These are phyloP conservation scores for Tenthredo distinguenda DNA, from an alignment of 2,888 invertebrate species.

Conservation along the genomic window DNA sequence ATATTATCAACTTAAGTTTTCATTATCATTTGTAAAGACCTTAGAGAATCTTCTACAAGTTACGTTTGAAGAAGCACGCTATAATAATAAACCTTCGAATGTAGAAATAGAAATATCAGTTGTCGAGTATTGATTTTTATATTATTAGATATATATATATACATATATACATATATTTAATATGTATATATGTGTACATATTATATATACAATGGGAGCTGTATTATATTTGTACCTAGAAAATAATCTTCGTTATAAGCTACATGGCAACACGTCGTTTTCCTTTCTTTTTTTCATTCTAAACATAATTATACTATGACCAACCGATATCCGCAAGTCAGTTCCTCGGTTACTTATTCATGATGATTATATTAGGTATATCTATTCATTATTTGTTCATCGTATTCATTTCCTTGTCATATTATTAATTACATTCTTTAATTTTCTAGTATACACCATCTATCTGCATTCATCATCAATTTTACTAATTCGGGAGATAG, in stretches of 20 bases:
- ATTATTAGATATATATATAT: constrained; percentile 59
- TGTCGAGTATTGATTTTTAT: constrained; percentile 65
- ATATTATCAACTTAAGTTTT: neutral
- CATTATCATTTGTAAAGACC: neutral
- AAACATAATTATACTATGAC: constrained; percentile 39
- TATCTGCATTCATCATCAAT: neutral
- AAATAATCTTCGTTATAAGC: constrained; percentile 56
- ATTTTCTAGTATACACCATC: neutral
- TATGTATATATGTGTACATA: constrained; percentile 4
- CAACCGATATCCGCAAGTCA: constrained; percentile 23
- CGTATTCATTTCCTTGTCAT: constrained; percentile 7
- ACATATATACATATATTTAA: constrained; percentile 52
- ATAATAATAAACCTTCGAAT: neutral
- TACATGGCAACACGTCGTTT: constrained; percentile 64
- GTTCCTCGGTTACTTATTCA: constrained; percentile 10
- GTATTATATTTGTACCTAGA: constrained; percentile 22
- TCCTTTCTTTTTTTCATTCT: neutral
- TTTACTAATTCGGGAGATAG: neutral
- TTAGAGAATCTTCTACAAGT: neutral
- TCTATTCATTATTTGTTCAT: constrained; percentile 41
- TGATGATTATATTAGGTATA: constrained; percentile 29
- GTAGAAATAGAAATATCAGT: constrained; percentile 58
- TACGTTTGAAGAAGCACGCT: neutral
- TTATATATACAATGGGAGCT: constrained; percentile 32
- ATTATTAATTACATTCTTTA: neutral